phyloP scores from a whole-genome alignment of 2,113 vertebrate species.

The Ranitomeya imitator region DNA sequence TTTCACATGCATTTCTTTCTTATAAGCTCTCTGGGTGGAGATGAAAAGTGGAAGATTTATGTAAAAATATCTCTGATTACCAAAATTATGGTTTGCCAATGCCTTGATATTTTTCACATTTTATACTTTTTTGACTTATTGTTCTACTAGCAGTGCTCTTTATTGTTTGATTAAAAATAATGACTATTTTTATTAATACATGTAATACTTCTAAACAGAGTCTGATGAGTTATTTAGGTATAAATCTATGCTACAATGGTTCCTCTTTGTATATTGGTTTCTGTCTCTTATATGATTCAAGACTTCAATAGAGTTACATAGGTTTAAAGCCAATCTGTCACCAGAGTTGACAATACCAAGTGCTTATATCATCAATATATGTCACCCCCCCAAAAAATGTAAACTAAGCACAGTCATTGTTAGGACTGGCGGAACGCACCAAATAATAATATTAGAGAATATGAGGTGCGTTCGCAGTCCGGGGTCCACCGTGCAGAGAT shows the following conservation, averaged over 20 bases:
- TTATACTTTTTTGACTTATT: background rate
- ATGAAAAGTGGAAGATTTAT: background rate
- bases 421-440: too few relatives aligned
- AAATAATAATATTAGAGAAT: too few relatives aligned
- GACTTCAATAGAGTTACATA: background rate
- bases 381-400: too few relatives aligned
- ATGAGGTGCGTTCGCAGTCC: too few relatives aligned
- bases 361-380: too few relatives aligned
- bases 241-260: background rate
- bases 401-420: too few relatives aligned
- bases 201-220: background rate
- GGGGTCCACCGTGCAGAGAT: too few relatives aligned
- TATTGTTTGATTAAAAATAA: background rate
- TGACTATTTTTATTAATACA: too few relatives aligned
- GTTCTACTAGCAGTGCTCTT: background rate
- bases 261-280: background rate
- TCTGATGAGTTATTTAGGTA: background rate
- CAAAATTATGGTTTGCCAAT: background rate
- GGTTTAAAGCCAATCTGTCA: background rate
- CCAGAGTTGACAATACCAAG: too few relatives aligned
- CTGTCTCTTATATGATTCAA: background rate
- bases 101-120: background rate
- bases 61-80: background rate
- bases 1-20: conserved; percentile 7
- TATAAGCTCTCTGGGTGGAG: background rate